Base-by-base conservation (phyloP, 2,113 vertebrate species). In the Clinocottus analis region DNA sequence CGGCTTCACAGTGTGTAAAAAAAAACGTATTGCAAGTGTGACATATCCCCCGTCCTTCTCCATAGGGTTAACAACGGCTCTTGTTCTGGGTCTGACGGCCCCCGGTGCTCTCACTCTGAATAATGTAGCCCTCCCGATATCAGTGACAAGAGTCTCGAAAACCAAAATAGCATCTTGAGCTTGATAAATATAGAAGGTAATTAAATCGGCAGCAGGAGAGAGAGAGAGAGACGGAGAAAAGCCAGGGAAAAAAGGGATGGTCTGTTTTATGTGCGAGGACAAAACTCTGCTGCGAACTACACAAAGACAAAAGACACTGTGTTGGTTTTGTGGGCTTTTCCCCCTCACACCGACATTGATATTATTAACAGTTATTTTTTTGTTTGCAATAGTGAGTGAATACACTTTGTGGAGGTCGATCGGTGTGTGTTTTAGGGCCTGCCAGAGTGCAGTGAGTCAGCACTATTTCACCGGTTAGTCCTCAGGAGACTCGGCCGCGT, bases 151-250 rank as follows among this genome's bases (percentile, higher is more conserved):
- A 90, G 85, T 91, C 88, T 90, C 37, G 70, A 89, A 89, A 89
- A 92, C 91, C 87, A 91, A 92, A 94, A 94, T 94, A 94, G 93
- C 90, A 91, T 90, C 93, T 90, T 85, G 76, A 90, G 91, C 92
- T 87, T 9, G 93, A 92, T 94, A 94, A 94, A 94, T 93, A 93
- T 94, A 94, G 93, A 93, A 93, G 84, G 93, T 93, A 93, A 93
- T 93, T 94, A 93, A 91, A 93, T 92, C 85, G 79, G 89, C 89
- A 91, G 90, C 84, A 85, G 84, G 86, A 89, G 90, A 87, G 87
- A 92, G 89, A 88, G 86, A 92, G 89, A 87, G 84, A 91, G 88
- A 87, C 62, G 66, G 87, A 82, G 88, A 89, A 87, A 89, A 87
- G 74, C 73, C 74, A 77, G 84, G 74, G 53, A 87, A 83, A 84